Evolutionary conservation across 1,140 invertebrate genomes (phyloP), one percentile per base, ranked within the genome.

Genomic region (Caenorhabditis latens): DNA sequence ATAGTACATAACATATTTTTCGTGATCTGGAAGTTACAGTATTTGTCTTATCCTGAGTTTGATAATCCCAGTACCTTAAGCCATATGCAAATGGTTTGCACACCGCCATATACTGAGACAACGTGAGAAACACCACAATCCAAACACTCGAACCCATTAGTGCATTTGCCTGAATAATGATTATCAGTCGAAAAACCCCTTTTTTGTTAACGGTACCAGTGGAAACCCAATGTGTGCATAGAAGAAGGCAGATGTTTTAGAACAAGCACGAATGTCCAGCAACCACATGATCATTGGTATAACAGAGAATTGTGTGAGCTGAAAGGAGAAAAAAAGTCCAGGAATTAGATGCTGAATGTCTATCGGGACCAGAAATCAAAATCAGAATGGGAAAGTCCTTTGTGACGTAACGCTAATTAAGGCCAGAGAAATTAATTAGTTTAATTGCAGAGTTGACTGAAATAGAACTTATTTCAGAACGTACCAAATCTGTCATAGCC

Each of bases 191-290:
- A 86, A 46, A 19, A 43, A 40, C 40, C 24, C 43, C 11, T n/a
- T 58, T 42, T 13, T 63, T 40, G 13, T 50, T 21, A 11, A 58
- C 61, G 84, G n/a, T 57, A 91, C 90, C 86, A 92, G 63, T 46
- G 91, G 91, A 79, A 92, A 92, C 32, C 91, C 91, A 57, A 92
- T 89, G 86, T 92, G 91, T 16, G 91, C 92, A 65, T 92, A 92
- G 85, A 91, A 92, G 82, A 92, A 91, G 16, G 91, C 90, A 43
- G 90, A 89, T 6, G 87, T 57, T 48, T 79, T 50, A 13, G 91
- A 93, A 71, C 91, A 92, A 8, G 90, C 83, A n/a, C 89, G 86
- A 53, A 88, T 88, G 61, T 92, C 90, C 42, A 92, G 83, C 53
- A 92, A 48, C 92, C 92, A 92, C 57, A 92, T 65, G 61, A 92